Conservation (phyloP, 2,888 invertebrate species). For the Zootermopsis nevadensis region DNA sequence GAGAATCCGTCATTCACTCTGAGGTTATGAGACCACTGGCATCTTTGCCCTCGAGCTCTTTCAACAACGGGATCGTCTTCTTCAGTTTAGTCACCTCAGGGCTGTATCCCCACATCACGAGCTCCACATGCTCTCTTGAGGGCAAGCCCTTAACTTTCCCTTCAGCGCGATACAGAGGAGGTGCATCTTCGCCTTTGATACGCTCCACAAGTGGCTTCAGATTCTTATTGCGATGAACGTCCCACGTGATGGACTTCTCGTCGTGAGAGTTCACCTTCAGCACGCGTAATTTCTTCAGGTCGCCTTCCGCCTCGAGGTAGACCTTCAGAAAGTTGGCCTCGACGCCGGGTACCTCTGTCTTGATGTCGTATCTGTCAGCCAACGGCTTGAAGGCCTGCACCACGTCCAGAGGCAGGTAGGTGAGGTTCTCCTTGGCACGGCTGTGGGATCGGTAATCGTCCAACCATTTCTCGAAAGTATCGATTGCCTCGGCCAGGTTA, state of each 20-base stretch:
- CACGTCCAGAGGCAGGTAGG: constrained; percentile 73
- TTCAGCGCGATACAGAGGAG: constrained; percentile 67
- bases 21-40: constrained; percentile 53
- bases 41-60: constrained; percentile 60
- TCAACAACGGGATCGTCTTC: constrained; percentile 65
- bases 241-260: constrained; percentile 75
- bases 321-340: constrained; percentile 59
- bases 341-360: constrained; percentile 61
- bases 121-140: constrained; percentile 73
- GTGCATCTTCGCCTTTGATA: constrained; percentile 64
- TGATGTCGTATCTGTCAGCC: constrained; percentile 66
- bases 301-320: constrained; percentile 73
- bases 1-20: not conserved
- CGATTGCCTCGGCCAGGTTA: constrained; percentile 79
- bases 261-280: constrained; percentile 63
- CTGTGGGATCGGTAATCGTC: constrained; percentile 78
- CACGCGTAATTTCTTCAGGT: constrained; percentile 79
- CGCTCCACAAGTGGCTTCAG: constrained; percentile 64
- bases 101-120: constrained; percentile 82
- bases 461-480: constrained; percentile 77
- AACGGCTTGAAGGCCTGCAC: constrained; percentile 69
- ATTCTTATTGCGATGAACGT: constrained; percentile 75
- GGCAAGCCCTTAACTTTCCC: constrained; percentile 74
- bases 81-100: constrained; percentile 77
- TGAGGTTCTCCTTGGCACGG: constrained; percentile 74